A percentile compares a stretch with the other conserved stretches of the same genome.
These are phyloP conservation scores for Nasonia oneida DNA, from an alignment of 2,888 invertebrate species.

Conservation along the genomic window DNA sequence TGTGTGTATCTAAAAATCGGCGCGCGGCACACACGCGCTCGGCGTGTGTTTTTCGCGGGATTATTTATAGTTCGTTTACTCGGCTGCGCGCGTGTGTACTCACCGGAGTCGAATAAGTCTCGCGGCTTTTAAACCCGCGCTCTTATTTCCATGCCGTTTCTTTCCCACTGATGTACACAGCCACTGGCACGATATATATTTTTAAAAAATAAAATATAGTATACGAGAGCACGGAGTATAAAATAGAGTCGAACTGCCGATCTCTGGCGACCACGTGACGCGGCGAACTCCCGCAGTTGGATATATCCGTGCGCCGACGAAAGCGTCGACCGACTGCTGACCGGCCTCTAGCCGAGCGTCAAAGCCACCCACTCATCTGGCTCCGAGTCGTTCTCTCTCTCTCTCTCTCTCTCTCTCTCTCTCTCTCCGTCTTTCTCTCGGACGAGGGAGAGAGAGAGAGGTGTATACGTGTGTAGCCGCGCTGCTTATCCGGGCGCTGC, in stretches of 20 bases:
- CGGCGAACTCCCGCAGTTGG: background rate
- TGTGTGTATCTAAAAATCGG: background rate
- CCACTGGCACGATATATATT: background rate
- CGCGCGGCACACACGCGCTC: background rate
- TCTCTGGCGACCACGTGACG: background rate
- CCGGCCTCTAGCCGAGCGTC: slow-evolving; percentile 54
- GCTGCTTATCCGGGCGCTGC: slow-evolving; percentile 29
- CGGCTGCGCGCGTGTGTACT: slow-evolving; percentile 14
- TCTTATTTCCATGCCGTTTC: background rate
- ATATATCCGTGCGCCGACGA: slow-evolving; percentile 55
- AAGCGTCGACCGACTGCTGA: slow-evolving; percentile 63
- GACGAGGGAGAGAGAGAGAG: slow-evolving; percentile 25
- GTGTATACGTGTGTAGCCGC: background rate
- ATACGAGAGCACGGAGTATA: too few species aligned
- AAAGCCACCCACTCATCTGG: slow-evolving; percentile 69
- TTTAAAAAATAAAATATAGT: too few species aligned
- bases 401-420: slow-evolving; percentile 30
- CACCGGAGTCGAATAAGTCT: background rate
- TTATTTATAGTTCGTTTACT: slow-evolving; percentile 58
- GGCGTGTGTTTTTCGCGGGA: slow-evolving; percentile 21
- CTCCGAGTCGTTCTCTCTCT: slow-evolving; percentile 29
- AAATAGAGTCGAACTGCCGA: background rate
- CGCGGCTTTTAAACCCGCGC: background rate
- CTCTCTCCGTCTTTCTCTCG: slow-evolving; percentile 16
- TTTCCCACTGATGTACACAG: background rate